Evolutionary conservation across 2,797 vertebrate species (phyloP), one percentile per base, ranked within the genome.

Genomic region (Loris lydekkerianus): DNA sequence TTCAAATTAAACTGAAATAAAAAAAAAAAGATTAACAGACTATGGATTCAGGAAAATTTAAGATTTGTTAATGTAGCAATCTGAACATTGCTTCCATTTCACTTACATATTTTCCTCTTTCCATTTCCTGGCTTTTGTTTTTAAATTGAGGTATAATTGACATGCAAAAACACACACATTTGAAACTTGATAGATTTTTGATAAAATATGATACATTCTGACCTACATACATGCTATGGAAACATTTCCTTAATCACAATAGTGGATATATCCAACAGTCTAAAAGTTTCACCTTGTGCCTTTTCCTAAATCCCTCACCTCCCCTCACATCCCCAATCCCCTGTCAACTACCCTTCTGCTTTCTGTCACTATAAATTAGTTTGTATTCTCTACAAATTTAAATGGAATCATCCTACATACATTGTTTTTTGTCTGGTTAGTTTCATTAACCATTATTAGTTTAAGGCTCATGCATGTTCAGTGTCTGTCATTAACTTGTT

Each of bases 371-470:
- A 69, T 34, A 69, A 37, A 49, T 37, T 49, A 29, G 17, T 75
- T 76, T 69, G 31, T 31, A 69, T 76, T 89, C 56, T 29, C 78
- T 77, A 84, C 80, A 67, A 77, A 76, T 49, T 60, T 60, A 46
- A 76, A 46, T 46, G 29, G 14, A 83, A 58, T 67, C 49, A 85
- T 78, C 34, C 56, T 60, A 9, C 70, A 60, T 34, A 25, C 60
- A 40, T 17, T 27, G 14, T 49, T 40, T 81, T 82, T 40, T 27
- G 37, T 60, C 31, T 10, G 27, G 60, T 43, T 76, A 67, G 27
- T 85, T 92, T 78, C 31, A 86, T 49, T 93, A 49, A 49, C 23
- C 10, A 60, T 70, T 49, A 69, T 86, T 78, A 70, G 60, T 86
- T 84, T 15, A 85, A 56, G 61, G 34, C 18, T 34, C 31, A 60